phyloP scores from a whole-genome alignment of 2,797 vertebrate genomes.

The Pangasius djambal region DNA sequence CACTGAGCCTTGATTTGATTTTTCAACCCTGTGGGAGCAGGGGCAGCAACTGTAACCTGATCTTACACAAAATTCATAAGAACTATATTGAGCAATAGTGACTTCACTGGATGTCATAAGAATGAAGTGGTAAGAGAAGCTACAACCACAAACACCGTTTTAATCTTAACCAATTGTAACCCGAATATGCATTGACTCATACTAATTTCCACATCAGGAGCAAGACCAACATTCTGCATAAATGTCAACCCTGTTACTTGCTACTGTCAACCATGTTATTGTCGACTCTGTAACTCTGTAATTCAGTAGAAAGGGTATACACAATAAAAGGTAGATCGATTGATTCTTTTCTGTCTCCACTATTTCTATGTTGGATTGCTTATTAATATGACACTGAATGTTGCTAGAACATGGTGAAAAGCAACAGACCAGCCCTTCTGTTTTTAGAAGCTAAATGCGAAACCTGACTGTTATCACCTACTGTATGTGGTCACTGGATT shows the following conservation, averaged over 20 bases:
- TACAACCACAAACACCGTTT: background rate
- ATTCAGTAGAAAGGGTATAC: background rate
- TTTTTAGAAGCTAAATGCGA: background rate
- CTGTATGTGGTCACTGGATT: background rate
- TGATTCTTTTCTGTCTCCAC: background rate
- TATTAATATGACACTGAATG: background rate
- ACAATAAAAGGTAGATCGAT: background rate
- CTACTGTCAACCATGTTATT: background rate
- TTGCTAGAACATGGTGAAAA: background rate
- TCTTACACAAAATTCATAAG: background rate
- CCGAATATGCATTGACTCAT: background rate
- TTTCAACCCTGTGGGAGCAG: background rate
- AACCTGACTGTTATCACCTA: background rate
- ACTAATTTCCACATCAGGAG: background rate
- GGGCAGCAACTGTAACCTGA: background rate
- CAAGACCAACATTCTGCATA: background rate
- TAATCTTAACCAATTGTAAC: background rate
- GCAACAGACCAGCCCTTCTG: background rate
- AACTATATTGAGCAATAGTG: background rate
- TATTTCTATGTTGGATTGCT: background rate
- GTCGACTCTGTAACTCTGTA: background rate
- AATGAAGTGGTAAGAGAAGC: conserved; percentile 1
- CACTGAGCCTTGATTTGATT: conserved; percentile 1
- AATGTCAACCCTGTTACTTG: background rate
- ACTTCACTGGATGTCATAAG: conserved; percentile 8